These are phyloP conservation scores for Ecliptopera silaceata DNA, from an alignment of 2,888 invertebrate species.

Conservation along the genomic window DNA sequence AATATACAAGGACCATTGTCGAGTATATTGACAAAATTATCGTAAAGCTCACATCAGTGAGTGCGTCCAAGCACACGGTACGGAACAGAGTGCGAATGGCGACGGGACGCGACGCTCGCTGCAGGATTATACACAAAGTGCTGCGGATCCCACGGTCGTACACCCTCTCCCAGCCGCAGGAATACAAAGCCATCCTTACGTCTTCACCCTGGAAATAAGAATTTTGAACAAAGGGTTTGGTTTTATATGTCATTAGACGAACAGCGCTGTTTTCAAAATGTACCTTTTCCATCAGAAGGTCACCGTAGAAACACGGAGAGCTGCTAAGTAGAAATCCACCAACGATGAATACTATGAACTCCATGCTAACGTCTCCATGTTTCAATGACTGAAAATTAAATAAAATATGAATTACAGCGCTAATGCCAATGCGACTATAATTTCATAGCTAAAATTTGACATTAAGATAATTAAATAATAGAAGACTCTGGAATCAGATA, in stretches of 20 bases:
- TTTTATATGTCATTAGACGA: no score
- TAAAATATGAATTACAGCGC: no score
- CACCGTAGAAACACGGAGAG: conserved; percentile 38
- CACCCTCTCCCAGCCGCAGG: conserved; percentile 49
- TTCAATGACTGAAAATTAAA: conserved; percentile 11
- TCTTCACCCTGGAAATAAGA: conserved; percentile 41
- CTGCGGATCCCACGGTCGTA: conserved; percentile 39
- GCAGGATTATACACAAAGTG: conserved; percentile 38
- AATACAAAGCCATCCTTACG: conserved; percentile 45
- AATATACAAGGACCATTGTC: no score
- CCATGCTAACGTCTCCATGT: conserved; percentile 7
- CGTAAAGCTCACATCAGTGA: conserved; percentile 40
- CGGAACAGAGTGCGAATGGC: conserved; percentile 43
- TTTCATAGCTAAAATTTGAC: no score
- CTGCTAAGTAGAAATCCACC: conserved; percentile 9
- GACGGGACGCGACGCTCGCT: conserved; percentile 40
- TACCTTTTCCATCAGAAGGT: conserved; percentile 30
- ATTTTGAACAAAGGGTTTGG: no score
- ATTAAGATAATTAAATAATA: no score
- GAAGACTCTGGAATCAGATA: no score
- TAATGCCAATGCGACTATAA: no score
- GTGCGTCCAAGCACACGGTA: conserved; percentile 39
- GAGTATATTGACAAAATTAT: no score
- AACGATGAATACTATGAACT: conserved; percentile 5
- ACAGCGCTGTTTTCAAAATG: no score